These are phyloP conservation scores for Arrhopalites spinosus DNA, from an alignment of 2,888 invertebrate species.

Conservation along the genomic window DNA sequence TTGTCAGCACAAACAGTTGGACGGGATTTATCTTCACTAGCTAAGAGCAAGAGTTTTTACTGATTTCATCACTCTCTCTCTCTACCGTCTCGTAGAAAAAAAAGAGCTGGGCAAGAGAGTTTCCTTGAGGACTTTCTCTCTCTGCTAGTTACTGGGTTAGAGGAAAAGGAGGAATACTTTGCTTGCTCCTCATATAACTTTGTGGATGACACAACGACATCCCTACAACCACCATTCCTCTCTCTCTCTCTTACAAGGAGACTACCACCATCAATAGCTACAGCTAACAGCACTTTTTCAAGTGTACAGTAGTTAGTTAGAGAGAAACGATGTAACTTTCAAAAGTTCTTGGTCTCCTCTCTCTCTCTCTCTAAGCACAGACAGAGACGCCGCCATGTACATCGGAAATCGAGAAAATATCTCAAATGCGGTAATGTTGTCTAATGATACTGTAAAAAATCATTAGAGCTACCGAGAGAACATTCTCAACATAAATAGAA, in stretches of 20 bases:
- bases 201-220: too few relatives aligned
- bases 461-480: slow-evolving; percentile 2
- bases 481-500: slow-evolving; percentile 6
- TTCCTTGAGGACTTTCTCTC: background rate
- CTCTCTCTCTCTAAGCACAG: background rate
- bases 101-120: background rate
- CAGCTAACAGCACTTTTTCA: too few relatives aligned
- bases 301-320: too few relatives aligned
- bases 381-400: background rate
- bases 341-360: background rate
- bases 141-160: background rate
- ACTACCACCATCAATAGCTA: too few relatives aligned
- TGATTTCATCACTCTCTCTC: slow-evolving; percentile 23
- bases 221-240: too few relatives aligned
- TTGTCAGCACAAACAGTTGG: slow-evolving; percentile 35
- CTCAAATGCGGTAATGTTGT: background rate
- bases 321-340: slow-evolving; percentile 1
- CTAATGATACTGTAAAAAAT: background rate
- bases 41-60: slow-evolving; percentile 16
- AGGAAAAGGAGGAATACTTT: background rate
- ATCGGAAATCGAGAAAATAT: background rate
- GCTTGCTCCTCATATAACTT: too few relatives aligned
- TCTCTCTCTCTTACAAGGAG: too few relatives aligned
- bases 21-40: slow-evolving; percentile 19
- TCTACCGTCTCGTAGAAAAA: background rate